Base-by-base conservation (phyloP, 2,797 vertebrate species). In the Psittacula echo region DNA sequence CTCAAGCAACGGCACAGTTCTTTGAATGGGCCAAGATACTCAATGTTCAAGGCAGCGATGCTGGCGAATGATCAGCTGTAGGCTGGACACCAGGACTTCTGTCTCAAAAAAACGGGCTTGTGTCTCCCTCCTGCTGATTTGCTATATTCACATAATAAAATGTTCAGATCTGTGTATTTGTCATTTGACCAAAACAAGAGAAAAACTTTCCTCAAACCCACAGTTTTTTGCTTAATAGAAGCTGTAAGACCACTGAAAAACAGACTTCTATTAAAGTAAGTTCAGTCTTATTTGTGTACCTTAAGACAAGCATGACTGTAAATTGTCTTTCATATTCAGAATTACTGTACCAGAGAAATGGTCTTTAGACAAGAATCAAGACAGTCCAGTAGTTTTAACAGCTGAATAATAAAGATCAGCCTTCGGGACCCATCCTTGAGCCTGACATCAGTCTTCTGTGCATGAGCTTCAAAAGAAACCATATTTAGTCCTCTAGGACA, bases 401-500 rank as follows among this genome's bases (percentile, higher is more conserved):
- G 83, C 67, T 88, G 94, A 94, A 90, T 94, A 88, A 85, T 67
- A 88, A 83, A 90, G 83, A 88, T 94, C 83, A 91, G 82, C 85
- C 87, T 94, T 86, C 83, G 91, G 89, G 77, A 94, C 87, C 51
- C 89, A 94, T 51, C 89, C 89, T 88, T 90, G 64, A 88, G 80
- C 80, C 71, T 95, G 89, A 93, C 80, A 93, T 93, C 73, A 76
- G 87, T 68, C 79, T 86, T 95, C 83, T 91, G 56, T 89, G 61
- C 72, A 37, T 37, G 75, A 87, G 72, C 89, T 93, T 95, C 95
- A 95, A 95, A 95, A 81, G 62, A 92, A 95, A 91, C 84, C 65
- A 34, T 94, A 92, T 89, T 93, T 95, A 92, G 92, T 95, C 90
- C 90, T 95, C 68, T 75, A 95, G 92, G 87, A 95, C 70, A 95